phyloP scores from a whole-genome alignment of 2,888 invertebrate genomes.

The Prenolepis imparis region DNA sequence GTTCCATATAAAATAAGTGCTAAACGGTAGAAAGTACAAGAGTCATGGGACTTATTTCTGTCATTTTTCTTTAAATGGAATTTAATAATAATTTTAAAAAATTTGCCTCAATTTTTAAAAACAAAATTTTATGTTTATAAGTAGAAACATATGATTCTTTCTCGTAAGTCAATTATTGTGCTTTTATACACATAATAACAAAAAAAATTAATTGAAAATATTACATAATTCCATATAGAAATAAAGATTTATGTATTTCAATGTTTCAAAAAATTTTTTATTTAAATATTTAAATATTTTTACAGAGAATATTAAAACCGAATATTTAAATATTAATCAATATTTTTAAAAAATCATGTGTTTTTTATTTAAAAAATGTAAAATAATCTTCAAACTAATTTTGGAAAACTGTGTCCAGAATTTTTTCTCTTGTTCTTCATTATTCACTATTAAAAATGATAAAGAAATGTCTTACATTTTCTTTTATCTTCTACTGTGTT shows the following conservation, averaged over 20 bases:
- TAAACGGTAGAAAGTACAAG: neutral
- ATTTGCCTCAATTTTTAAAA: neutral
- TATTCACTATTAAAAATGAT: neutral
- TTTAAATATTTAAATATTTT: neutral
- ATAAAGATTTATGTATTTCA: neutral
- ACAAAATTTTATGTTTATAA: neutral
- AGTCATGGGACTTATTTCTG: neutral
- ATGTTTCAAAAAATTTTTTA: too few species aligned
- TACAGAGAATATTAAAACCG: neutral
- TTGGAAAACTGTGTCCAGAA: neutral
- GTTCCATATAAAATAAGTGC: neutral
- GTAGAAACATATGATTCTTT: conserved; percentile 1
- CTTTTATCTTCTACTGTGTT: neutral
- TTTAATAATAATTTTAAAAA: neutral
- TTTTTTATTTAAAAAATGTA: neutral
- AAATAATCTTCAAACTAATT: neutral
- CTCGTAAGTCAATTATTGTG: too few species aligned
- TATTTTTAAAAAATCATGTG: neutral
- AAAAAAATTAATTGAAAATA: too few species aligned
- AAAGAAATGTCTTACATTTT: neutral
- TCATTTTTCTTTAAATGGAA: neutral
- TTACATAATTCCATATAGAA: neutral
- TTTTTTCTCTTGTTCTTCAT: neutral
- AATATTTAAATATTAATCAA: too few species aligned
- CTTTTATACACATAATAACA: too few species aligned